Evolutionary conservation across 1,140 invertebrate genomes (phyloP).

Genomic region (Spodoptera litura): DNA sequence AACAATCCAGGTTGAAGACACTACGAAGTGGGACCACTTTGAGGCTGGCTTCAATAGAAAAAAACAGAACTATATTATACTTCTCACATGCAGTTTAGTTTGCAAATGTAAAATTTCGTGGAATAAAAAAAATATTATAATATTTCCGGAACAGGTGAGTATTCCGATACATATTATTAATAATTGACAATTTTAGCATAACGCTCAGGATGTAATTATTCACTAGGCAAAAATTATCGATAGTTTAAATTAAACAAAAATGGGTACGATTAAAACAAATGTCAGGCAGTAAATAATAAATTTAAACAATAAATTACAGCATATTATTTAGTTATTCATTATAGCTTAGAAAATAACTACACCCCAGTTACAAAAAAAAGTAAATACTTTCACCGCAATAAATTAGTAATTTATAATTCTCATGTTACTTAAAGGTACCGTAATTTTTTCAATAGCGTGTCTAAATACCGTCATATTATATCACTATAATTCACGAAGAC

Average conservation of each 20-base stretch:
- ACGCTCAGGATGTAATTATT: conserved; percentile 67
- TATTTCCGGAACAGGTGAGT: conserved; percentile 56
- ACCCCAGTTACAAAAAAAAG: conserved; percentile 64
- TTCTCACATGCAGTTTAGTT: conserved; percentile 72
- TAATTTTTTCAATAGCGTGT: conserved; percentile 74
- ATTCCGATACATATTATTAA: conserved; percentile 69
- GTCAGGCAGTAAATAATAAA: background rate
- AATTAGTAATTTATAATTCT: conserved; percentile 77
- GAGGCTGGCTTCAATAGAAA: conserved; percentile 23
- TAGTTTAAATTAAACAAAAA: conserved; percentile 14
- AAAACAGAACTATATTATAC: conserved; percentile 84
- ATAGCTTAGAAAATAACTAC: conserved; percentile 64
- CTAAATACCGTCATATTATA: conserved; percentile 79
- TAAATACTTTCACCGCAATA: conserved; percentile 76
- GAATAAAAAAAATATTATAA: conserved; percentile 53
- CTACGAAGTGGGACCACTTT: conserved; percentile 51
- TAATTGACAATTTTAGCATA: conserved; percentile 82
- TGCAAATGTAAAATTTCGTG: conserved; percentile 31
- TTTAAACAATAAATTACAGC: background rate
- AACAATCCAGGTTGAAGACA: conserved; percentile 48
- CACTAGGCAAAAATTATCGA: conserved; percentile 54
- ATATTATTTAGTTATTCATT: conserved; percentile 47
- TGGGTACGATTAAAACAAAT: background rate
- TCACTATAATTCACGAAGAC: conserved; percentile 73
- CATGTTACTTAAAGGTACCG: conserved; percentile 66